Base-by-base conservation (phyloP, 2,888 invertebrate genomes). In the Synergus gifuensis region DNA sequence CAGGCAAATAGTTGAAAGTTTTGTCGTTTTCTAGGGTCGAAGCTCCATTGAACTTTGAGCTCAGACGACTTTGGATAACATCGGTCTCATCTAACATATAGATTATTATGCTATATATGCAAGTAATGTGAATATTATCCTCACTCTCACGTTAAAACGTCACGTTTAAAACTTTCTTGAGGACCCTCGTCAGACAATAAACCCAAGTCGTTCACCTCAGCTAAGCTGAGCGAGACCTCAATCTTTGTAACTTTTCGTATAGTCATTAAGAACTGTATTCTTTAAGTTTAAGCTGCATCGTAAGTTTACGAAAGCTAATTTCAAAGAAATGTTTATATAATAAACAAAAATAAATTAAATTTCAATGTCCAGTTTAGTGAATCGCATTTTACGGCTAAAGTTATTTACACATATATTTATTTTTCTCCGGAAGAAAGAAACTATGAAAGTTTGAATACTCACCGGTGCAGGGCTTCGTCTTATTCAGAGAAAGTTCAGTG, bases 391-490 rank as follows among this genome's bases (percentile, higher is more conserved):
- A 46, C 4, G 12, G 44, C 8, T 11, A 7, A n/a, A n/a, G 5
- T 16, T 49, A 7, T 54, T n/a, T n/a, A 28, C 28, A 28, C 28
- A 28, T 28, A 28, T 28, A 28, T 54, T 2, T 7, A n/a, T 16
- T 7, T n/a, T n/a, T 60, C 2, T 11, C 0, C 0, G 22, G 4
- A 4, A 18, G 5, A 22, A 60, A 12, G 18, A 5, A 16, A 67
- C 0, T 0, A 63, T 54, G 0, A 62, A 73, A 58, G 11, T 49
- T 58, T 49, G 28, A 60, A 63, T n/a, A 81, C 82, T 85, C 73
- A 90, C 90, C 91, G 60, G 88, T 90, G 83, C 90, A 90, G 69
- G 28, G 49, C 28, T 73, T 54, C 11, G 16, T 73, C 28, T 16
- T 73, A 28, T 73, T 73, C 28, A 77, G 78, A 36, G 84, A 80